Base-by-base conservation (phyloP, 2,888 invertebrate species). In the Carterocephalus palaemon region DNA sequence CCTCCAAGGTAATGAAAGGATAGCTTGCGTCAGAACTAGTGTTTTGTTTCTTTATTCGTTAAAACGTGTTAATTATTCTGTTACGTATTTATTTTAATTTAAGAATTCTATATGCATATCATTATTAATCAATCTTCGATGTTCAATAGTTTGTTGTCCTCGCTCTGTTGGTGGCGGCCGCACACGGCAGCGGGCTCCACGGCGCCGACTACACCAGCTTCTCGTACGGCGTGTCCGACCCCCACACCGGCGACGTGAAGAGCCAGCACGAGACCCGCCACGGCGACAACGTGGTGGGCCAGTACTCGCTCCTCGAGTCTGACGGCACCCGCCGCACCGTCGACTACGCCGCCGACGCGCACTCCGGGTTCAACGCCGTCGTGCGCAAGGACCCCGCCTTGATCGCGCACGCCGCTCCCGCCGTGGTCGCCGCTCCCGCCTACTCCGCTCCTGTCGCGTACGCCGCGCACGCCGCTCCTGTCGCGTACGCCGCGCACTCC, bases 231-330 rank as follows among this genome's bases (percentile, higher is more conserved):
- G 85, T 85, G 41, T 70, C 80, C 19, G 85, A 85, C 69, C 85
- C 85, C 16, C 76, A 84, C 70, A 85, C 85, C 64, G 85, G 85
- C 24, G 85, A 85, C 56, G 80, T 82, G 52, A 85, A 85, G 75
- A 79, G 76, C 74, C 91, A 91, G 74, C 89, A 89, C 53, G 91
- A 91, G 79, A 88, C 88, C 47, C 89, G 91, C 48, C 77, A 83
- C 52, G 91, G 91, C n/a, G 90, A 90, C 73, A 87, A 86, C 56
- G 91, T 91, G 29, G 88, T 89, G 52, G 85, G 85, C 49, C 85
- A 84, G 54, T 71, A 86, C n/a, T n/a, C n/a, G n/a, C n/a, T n/a
- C n/a, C n/a, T n/a, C n/a, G n/a, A n/a, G n/a, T n/a, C n/a, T n/a
- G n/a, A n/a, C n/a, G n/a, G n/a, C n/a, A n/a, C n/a, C n/a, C n/a